phyloP scores from a whole-genome alignment of 2,113 vertebrate genomes.

The Micromys minutus region DNA sequence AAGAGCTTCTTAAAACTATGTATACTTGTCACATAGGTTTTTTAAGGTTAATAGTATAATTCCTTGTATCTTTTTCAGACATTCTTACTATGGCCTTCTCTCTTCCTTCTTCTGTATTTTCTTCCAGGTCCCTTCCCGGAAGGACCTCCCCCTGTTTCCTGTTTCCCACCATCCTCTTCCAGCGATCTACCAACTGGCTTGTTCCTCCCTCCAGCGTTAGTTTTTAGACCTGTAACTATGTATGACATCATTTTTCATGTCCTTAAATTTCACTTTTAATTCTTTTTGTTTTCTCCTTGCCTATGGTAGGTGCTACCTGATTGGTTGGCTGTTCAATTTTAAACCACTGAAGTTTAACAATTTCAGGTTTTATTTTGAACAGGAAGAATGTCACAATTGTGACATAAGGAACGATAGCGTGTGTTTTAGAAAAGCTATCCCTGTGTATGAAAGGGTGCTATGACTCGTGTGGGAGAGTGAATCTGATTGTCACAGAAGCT shows the following conservation, averaged over 20 bases:
- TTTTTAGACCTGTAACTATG: not conserved
- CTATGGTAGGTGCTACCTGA: not conserved
- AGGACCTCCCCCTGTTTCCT: not conserved
- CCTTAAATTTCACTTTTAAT: conserved; percentile 32
- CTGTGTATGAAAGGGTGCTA: not conserved
- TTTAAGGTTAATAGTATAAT: not conserved
- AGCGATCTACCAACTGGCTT: not conserved
- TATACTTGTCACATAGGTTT: no score
- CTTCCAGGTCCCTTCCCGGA: not conserved
- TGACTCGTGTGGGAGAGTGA: not conserved
- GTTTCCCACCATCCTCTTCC: not conserved
- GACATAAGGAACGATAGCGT: conserved; percentile 5
- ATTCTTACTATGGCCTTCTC: not conserved
- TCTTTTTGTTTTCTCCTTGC: no score
- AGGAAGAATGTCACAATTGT: not conserved
- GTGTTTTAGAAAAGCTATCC: conserved; percentile 9
- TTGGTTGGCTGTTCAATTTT: not conserved
- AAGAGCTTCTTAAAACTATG: no score
- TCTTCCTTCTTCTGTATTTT: not conserved
- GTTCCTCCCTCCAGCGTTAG: not conserved
- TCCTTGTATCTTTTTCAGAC: not conserved
- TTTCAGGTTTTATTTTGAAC: conserved; percentile 27
- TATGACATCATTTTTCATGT: not conserved
- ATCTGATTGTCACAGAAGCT: not conserved
- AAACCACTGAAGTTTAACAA: conserved; percentile 13